Base-by-base conservation (phyloP, 2,797 vertebrate genomes). In the Bryconaethiops microstoma region DNA sequence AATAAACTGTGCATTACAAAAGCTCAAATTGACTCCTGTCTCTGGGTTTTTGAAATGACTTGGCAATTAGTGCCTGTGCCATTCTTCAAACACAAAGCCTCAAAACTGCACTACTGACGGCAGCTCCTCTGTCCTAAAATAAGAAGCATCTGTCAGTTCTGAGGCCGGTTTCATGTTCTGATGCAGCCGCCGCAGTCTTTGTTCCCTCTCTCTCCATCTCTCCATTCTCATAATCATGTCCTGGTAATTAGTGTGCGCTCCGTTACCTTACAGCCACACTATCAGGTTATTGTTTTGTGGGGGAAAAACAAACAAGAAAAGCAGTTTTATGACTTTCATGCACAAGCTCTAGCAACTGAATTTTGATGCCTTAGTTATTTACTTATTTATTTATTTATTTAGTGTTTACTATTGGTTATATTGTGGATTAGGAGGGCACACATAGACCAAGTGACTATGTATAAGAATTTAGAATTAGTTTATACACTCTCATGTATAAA, bases 131-230 rank as follows among this genome's bases (percentile, higher is more conserved):
- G 91, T 93, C 92, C 92, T 87, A 89, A 92, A 94, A 94, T 92
- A 92, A 93, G 91, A 92, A 94, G 92, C 93, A 94, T 94, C 93
- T 95, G 93, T 95, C 92, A 94, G 93, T 93, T 94, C 91, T 95
- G 93, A 95, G 90, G 89, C 90, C 89, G 92, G 92, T 93, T 93
- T 94, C 91, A 92, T 93, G 93, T 94, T 93, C 90, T 91, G 91
- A 92, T 92, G 92, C 90, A 91, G 88, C 87, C 92, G 89, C 88
- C 90, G 87, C 85, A 82, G 90, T 91, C 92, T 93, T 94, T 94
- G 92, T 93, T 93, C 92, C 92, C 85, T 86, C 55, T 29, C 90
- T 85, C 91, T 91, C 92, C 87, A 92, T 94, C 92, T 92, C 87
- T 62, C 90, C 82, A 88, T 93, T 94, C 92, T 93, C 92, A 92